phyloP scores from a whole-genome alignment of 2,113 vertebrate species.

The Coturnix japonica region DNA sequence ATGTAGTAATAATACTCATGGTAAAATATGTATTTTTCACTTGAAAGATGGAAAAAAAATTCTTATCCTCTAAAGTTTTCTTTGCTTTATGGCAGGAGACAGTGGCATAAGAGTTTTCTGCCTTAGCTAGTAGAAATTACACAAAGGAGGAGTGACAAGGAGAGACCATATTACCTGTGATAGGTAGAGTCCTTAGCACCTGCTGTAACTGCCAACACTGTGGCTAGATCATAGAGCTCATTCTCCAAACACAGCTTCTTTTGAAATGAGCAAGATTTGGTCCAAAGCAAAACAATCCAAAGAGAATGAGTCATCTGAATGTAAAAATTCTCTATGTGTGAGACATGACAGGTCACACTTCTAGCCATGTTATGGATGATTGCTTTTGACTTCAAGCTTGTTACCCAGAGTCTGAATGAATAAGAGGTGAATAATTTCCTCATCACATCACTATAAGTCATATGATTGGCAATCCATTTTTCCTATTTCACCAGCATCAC shows the following conservation, averaged over 20 bases:
- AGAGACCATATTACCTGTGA: background rate
- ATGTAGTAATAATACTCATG: background rate
- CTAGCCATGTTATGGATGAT: background rate
- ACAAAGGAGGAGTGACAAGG: background rate
- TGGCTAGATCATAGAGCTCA: background rate
- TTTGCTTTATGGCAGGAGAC: background rate
- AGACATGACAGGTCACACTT: background rate
- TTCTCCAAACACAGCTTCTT: background rate
- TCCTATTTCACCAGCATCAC: background rate
- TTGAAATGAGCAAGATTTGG: accelerated
- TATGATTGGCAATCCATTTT: background rate
- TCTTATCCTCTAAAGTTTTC: background rate
- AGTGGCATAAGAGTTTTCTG: background rate
- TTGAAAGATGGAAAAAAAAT: background rate
- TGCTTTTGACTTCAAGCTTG: background rate
- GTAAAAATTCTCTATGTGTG: background rate
- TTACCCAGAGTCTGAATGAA: background rate
- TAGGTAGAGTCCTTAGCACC: background rate
- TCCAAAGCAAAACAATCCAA: background rate
- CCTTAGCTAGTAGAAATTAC: background rate
- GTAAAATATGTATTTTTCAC: background rate
- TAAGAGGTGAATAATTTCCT: background rate
- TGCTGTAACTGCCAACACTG: background rate
- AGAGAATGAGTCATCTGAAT: background rate
- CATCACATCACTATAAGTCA: background rate